Base-by-base conservation (phyloP, 2,113 vertebrate species). In the Phalacrocorax brasilianus region DNA sequence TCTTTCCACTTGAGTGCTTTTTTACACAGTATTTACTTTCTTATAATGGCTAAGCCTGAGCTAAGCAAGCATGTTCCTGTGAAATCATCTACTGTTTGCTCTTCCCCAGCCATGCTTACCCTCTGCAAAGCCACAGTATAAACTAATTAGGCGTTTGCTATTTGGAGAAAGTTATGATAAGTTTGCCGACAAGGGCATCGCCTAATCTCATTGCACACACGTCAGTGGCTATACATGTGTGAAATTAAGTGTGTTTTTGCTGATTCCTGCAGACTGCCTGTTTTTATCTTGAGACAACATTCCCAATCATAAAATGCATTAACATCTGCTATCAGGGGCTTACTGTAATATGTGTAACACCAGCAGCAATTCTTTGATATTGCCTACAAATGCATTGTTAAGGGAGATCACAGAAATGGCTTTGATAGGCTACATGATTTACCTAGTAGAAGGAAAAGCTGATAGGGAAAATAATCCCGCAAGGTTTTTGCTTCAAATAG, bases 201-300 rank as follows among this genome's bases (percentile, higher is more conserved):
- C 67, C 79, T 96, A 91, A 96, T 97, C 94, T 97, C 89, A n/a
- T 45, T 85, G 88, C 61, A 23, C 88, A 94, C 81, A 89, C 24
- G n/a, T 96, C 85, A 83, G 88, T 78, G 93, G 77, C 81, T 95
- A 85, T 72, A 93, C 84, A 90, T 81, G 95, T 97, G 97, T 98
- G 97, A 97, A 97, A 98, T 98, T 94, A 98, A 98, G 94, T 79
- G 47, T 58, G 45, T 44, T 93, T 90, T 91, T 83, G 88, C 93
- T 71, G 76, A 96, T 96, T 97, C 93, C 70, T 67, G 47, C 66
- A 28, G 62, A 77, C 88, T 92, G 95, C 73, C 95, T 92, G 58
- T 96, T 97, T 97, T 98, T 98, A 97, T 98, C 97, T 98, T 93
- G 87, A 65, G 91, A 95, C 79, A 83, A 88, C 96, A 95, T 95